phyloP scores from a whole-genome alignment of 2,797 vertebrate species.

The Trachops cirrhosus region DNA sequence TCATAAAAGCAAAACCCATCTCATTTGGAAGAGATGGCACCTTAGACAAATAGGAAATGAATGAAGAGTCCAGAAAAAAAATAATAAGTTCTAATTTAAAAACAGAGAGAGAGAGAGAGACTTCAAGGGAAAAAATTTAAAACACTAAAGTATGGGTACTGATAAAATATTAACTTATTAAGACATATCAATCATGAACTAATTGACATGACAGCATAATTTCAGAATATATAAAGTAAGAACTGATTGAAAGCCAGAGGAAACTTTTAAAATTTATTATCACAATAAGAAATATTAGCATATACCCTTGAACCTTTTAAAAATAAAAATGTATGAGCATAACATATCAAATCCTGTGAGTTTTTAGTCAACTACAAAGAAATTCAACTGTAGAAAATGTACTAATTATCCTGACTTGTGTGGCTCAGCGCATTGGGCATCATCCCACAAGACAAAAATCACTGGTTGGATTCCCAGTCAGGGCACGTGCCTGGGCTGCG shows the following conservation, averaged over 20 bases:
- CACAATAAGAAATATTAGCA: background rate
- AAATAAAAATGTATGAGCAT: background rate
- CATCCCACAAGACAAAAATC: background rate
- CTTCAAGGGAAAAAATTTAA: background rate
- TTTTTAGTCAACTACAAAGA: background rate
- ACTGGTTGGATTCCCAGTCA: background rate
- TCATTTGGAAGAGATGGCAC: background rate
- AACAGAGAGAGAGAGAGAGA: background rate
- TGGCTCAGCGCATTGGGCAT: background rate
- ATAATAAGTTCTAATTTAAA: background rate
- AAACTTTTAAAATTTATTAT: background rate
- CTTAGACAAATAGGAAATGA: background rate
- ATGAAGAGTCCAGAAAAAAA: background rate
- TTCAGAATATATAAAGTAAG: background rate
- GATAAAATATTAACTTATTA: background rate
- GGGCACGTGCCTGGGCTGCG: background rate
- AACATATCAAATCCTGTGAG: background rate
- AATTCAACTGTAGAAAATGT: slow-evolving; percentile 3
- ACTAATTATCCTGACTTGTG: background rate
- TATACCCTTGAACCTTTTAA: background rate
- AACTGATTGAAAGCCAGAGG: background rate
- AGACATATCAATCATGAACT: background rate
- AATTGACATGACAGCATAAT: background rate
- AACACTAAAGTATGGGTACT: background rate
- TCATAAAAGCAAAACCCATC: background rate